These are phyloP conservation scores for Polietes domitor DNA, from an alignment of 2,888 invertebrate genomes.

Conservation along the genomic window DNA sequence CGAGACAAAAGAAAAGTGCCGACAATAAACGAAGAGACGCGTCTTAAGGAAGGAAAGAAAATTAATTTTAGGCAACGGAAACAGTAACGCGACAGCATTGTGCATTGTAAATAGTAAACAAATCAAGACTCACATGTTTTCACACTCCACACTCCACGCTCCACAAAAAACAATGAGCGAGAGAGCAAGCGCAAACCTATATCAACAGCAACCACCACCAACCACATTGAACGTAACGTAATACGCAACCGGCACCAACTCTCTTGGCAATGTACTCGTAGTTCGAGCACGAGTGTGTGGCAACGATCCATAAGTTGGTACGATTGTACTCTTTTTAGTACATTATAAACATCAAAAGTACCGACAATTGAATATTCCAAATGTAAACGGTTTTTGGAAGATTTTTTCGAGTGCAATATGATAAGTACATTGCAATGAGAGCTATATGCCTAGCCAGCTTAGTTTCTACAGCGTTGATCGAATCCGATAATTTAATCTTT, in stretches of 20 bases:
- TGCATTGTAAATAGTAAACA: conserved; percentile 28
- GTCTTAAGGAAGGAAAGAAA: background rate
- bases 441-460: no score
- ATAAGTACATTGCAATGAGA: no score
- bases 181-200: background rate
- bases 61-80: conserved; percentile 6
- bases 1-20: conserved; percentile 37
- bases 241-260: background rate
- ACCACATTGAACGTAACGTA: background rate
- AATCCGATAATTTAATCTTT: no score
- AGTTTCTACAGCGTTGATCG: no score
- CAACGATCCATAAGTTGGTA: no score
- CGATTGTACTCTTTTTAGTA: no score
- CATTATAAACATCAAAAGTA: no score
- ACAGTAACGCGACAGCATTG: background rate
- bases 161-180: background rate
- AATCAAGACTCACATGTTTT: conserved; percentile 27
- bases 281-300: no score
- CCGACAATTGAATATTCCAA: no score
- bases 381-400: no score
- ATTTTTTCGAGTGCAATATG: no score
- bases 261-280: background rate
- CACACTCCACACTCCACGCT: background rate
- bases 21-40: background rate
- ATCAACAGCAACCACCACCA: conserved; percentile 27